Conservation (phyloP, 2,888 invertebrate genomes). For the Drosophila pullipes region DNA sequence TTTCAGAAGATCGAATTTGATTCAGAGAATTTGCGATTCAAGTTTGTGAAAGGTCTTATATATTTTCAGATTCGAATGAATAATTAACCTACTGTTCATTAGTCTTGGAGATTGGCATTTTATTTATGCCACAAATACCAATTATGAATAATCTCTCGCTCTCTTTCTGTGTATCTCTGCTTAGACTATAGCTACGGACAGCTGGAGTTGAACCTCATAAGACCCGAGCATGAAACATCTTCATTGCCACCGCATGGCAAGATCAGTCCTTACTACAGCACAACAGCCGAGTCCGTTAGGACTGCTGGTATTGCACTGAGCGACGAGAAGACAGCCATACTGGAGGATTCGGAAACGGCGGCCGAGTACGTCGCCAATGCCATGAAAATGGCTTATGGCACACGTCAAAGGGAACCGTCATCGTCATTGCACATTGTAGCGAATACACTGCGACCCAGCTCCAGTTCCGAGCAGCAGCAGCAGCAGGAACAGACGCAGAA, state of each 20-base stretch:
- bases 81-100: neutral
- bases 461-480: constrained; percentile 26
- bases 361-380: constrained; percentile 85
- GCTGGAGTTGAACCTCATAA: constrained; percentile 82
- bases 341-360: constrained; percentile 83
- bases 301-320: constrained; percentile 19
- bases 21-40: neutral
- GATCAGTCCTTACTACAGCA: constrained; percentile 50
- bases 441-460: constrained; percentile 41
- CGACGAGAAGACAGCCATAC: constrained; percentile 43
- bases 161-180: neutral
- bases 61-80: neutral
- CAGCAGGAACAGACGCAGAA: constrained; percentile 42
- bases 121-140: neutral
- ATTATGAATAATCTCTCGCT: neutral
- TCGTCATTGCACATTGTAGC: constrained; percentile 29
- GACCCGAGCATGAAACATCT: constrained; percentile 73
- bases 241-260: constrained; percentile 52
- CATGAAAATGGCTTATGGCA: constrained; percentile 82
- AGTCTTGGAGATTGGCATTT: neutral
- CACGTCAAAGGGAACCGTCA: constrained; percentile 66
- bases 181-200: constrained; percentile 77
- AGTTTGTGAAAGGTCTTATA: neutral
- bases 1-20: neutral
- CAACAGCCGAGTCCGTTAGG: constrained; percentile 41